Evolutionary conservation across 2,888 invertebrate species (phyloP), one percentile per base, ranked within the genome.

Genomic region (Resseliella maxima): DNA sequence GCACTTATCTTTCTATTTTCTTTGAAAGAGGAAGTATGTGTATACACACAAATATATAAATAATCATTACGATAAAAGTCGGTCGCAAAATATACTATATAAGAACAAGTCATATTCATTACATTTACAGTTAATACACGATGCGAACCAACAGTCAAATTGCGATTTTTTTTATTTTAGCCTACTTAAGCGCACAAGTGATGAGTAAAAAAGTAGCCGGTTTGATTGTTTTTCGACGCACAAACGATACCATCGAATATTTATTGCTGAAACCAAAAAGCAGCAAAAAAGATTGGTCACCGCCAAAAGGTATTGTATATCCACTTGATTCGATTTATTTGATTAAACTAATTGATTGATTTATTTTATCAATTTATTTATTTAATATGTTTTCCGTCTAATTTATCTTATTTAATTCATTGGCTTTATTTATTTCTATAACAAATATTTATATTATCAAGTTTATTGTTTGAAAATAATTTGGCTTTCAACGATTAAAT

Each of bases 211-310:
- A 24, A 24, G 59, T 59, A 15, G 59, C 59, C 24, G 59, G 59
- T 6, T 24, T 59, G 59, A 24, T 59, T 2, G 12, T 59, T 24
- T 59, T 59, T 24, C 59, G 59, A 24, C 59, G 59, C 6, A 24
- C 50, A 18, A 50, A 50, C 41, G 41, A 41, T 12, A 41, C 41
- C 6, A 92, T 96, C 87, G 94, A 98, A 90, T 98, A 95, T 92
- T 92, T 98, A 38, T 89, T 98, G 87, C 91, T 98, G 88, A 96
- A 97, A 92, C 94, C 88, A 96, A 97, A 92, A 94, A 97, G 21
- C 96, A 97, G 0, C 96, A 98, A 90, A 96, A 95, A 0, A 92
- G 94, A 88, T 93, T 98, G 98, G 98, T 96, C 97, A 81, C 96
- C 98, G 0, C 98, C 98, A 45, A 98, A 98, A 95, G 98, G 98